Conservation (phyloP, 2,113 vertebrate species). For the Lagopus muta region DNA sequence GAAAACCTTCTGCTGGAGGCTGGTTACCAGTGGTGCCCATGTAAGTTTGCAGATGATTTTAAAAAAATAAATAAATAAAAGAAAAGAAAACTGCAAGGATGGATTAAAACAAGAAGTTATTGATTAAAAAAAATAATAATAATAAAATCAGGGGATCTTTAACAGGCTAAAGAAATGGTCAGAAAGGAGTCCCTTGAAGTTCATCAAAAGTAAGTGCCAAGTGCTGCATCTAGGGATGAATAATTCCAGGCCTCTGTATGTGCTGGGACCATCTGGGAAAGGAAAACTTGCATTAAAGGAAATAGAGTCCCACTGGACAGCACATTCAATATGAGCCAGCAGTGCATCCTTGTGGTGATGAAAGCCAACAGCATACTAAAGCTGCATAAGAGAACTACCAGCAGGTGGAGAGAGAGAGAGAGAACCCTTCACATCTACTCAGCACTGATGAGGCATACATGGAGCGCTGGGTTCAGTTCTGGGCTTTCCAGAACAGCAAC, state of each 20-base stretch:
- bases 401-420: background rate
- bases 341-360: background rate
- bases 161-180: background rate
- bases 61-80: background rate
- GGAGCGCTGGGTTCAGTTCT: background rate
- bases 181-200: background rate
- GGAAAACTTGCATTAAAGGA: background rate
- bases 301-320: background rate
- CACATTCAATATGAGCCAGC: background rate
- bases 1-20: background rate
- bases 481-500: background rate
- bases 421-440: background rate
- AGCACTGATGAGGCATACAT: accelerated
- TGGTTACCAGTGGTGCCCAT: background rate
- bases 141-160: background rate
- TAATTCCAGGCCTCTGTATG: background rate
- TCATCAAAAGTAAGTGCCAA: background rate
- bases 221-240: background rate
- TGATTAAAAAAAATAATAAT: too few relatives aligned
- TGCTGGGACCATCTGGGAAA: background rate
- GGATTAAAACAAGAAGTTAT: background rate
- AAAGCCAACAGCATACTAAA: background rate
- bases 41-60: background rate
- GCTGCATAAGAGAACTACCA: background rate
- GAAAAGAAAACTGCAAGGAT: background rate